phyloP scores from a whole-genome alignment of 2,113 vertebrate genomes.

The Nibea albiflora region DNA sequence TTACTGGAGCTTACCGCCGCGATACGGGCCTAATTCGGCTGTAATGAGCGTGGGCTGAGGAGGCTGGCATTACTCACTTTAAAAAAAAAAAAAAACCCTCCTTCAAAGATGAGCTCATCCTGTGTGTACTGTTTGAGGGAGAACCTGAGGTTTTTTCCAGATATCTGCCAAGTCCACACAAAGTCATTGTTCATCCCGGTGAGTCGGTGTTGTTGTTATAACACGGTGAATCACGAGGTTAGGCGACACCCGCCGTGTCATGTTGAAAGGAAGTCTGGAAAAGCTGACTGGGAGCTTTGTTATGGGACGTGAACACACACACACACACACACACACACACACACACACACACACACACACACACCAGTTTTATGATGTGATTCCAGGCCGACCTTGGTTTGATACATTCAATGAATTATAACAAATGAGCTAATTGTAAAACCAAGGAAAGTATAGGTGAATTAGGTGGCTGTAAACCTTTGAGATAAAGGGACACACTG shows the following conservation, averaged over 20 bases:
- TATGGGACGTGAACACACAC: conserved; percentile 1
- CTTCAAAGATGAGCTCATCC: conserved; percentile 63
- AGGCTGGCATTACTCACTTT: conserved; percentile 69
- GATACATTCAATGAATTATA: conserved; percentile 21
- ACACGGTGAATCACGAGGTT: conserved; percentile 62
- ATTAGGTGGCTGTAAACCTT: conserved; percentile 31
- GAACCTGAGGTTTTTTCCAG: conserved; percentile 36
- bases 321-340: background rate
- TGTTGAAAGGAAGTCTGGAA: conserved; percentile 68
- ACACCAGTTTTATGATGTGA: background rate
- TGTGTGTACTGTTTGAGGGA: conserved; percentile 29
- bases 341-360: background rate
- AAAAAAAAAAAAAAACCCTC: conserved; percentile 36
- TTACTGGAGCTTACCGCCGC: conserved; percentile 69
- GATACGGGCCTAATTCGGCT: conserved; percentile 70
- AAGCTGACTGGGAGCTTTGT: conserved; percentile 72
- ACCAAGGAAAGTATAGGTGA: background rate
- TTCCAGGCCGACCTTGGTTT: conserved; percentile 1
- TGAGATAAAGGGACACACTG: conserved; percentile 33
- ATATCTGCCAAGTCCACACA: conserved; percentile 65
- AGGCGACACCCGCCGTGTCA: conserved; percentile 30
- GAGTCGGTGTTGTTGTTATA: conserved; percentile 71
- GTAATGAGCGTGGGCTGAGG: conserved; percentile 68
- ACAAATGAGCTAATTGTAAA: conserved; percentile 33
- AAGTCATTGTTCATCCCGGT: conserved; percentile 65